These are phyloP conservation scores for Rhincodon typus DNA, from an alignment of 2,797 vertebrate species.

Conservation along the genomic window DNA sequence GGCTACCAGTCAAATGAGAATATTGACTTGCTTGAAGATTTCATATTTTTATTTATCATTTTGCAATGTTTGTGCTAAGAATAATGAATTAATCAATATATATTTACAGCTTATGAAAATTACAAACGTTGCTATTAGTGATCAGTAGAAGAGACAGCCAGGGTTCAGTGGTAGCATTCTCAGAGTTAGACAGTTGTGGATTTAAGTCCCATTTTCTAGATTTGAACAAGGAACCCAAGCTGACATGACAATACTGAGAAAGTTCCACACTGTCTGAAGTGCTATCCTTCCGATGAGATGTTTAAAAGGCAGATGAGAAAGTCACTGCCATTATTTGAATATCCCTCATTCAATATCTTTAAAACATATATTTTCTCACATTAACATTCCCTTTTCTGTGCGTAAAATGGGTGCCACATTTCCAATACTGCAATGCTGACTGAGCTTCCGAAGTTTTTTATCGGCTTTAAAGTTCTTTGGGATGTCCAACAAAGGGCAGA, in stretches of 20 bases:
- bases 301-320: no score
- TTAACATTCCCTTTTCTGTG: no score
- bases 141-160: neutral
- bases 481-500: no score
- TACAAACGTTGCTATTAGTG: neutral
- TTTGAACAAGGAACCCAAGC: neutral
- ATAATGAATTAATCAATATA: neutral
- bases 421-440: no score
- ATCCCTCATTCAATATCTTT: no score
- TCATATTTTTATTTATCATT: neutral
- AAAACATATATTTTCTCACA: no score
- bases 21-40: neutral
- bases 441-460: no score
- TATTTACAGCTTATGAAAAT: neutral
- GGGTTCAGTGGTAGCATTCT: neutral
- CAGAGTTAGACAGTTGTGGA: neutral
- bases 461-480: no score
- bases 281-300: neutral
- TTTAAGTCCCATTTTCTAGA: neutral
- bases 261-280: neutral
- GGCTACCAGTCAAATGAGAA: neutral
- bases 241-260: neutral
- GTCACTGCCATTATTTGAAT: no score
- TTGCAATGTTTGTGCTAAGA: neutral
- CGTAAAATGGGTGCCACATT: no score